Evolutionary conservation across 2,888 invertebrate genomes (phyloP), one percentile per base, ranked within the genome.

Genomic region (Listrodromus nycthemerus): DNA sequence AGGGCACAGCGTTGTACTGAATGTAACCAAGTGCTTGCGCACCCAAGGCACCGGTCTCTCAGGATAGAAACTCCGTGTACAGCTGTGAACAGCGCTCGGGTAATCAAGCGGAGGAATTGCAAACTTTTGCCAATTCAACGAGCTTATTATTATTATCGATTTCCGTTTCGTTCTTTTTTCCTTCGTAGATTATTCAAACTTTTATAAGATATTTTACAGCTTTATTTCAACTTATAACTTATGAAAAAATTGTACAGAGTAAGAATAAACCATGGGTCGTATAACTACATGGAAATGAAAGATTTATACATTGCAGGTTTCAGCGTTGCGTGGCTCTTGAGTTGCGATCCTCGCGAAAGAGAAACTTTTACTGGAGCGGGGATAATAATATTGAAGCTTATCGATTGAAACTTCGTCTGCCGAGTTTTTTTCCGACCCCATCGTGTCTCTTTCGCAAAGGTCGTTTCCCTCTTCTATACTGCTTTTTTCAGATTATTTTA

Each of bases 141-240:
- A 33, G 33, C 21, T 48, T 7, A 65, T 65, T 16, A 33, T 65
- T 37, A 65, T 52, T 41, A 65, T 52, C 30, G 30, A 77, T 79
- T 80, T 73, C 48, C 33, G 2, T 45, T 16, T 45, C 16, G 16
- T 45, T 16, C 4, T 16, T 45, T 45, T 45, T 16, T 37, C 37
- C 37, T 37, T 69, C 41, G 66, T 48, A 71, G 58, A 65, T 78
- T 81, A 78, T 81, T 84, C 30, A 74, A 79, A 77, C 6, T 16
- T 80, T 80, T 74, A 48, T 74, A 80, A 75, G 65, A 70, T 84
- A 80, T 84, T 71, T 37, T 84, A 85, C 80, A 82, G 37, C 48
- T 66, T 48, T 73, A 77, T 45, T 48, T 50, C 65, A 75, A 74
- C 45, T 75, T 74, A 75, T 66, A 19, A 58, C 63, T 63, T 63